A percentile compares a stretch with the other conserved stretches of the same genome.
Evolutionary conservation across 2,113 vertebrate species (phyloP).

Genomic region (Calidris pygmaea): DNA sequence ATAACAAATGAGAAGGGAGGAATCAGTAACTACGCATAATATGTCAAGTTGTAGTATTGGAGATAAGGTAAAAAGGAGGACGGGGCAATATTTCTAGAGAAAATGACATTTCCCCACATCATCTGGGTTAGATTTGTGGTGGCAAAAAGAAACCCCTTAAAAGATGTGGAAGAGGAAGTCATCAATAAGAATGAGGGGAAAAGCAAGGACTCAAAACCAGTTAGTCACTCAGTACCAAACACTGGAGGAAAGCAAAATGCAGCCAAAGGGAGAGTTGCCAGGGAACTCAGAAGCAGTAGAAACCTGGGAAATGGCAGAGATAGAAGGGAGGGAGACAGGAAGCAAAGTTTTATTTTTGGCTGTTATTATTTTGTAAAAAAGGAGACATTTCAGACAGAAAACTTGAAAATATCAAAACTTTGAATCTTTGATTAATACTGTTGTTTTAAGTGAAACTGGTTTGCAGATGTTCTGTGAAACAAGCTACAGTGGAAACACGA

Average conservation of each 20-base stretch:
- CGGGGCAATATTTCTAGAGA: not conserved
- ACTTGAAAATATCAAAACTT: not conserved
- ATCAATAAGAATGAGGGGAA: not conserved
- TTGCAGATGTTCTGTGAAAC: too few species aligned
- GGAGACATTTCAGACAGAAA: not conserved
- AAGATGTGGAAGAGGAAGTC: not conserved
- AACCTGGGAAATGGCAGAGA: not conserved
- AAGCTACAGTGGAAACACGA: not conserved
- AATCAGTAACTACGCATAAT: not conserved
- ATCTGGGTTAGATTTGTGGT: not conserved
- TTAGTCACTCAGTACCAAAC: fast-evolving
- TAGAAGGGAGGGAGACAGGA: not conserved
- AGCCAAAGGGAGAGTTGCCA: not conserved
- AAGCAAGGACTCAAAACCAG: not conserved
- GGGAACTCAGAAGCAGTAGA: not conserved
- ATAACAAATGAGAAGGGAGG: not conserved
- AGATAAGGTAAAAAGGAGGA: not conserved
- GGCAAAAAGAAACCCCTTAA: not conserved
- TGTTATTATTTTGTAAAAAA: not conserved
- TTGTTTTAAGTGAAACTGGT: constrained; percentile 35
- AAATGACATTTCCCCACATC: not conserved
- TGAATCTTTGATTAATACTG: constrained; percentile 28
- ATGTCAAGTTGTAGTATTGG: not conserved
- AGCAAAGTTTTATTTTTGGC: not conserved
- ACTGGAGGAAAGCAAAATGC: not conserved